Evolutionary conservation across 2,888 invertebrate species (phyloP).

Genomic region (Ametastegia equiseti): DNA sequence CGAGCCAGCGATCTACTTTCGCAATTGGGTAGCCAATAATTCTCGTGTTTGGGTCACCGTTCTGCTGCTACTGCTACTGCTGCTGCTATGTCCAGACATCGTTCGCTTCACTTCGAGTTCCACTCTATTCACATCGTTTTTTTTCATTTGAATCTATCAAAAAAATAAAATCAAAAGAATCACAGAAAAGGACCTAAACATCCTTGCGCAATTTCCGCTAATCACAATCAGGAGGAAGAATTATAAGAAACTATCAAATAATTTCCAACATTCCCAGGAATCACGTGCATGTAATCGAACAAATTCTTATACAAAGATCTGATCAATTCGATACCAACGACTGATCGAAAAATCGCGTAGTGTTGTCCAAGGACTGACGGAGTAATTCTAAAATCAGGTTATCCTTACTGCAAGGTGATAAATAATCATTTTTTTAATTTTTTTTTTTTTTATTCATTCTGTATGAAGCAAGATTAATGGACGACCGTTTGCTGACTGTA

Average conservation of each 20-base stretch:
- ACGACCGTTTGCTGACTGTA: background rate
- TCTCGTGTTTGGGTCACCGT: slow-evolving; percentile 8
- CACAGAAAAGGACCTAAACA: background rate
- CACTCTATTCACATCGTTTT: background rate
- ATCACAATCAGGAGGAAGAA: background rate
- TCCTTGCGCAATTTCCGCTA: background rate
- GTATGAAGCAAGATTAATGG: background rate
- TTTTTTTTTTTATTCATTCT: too few relatives aligned
- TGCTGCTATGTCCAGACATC: background rate
- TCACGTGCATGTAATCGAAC: background rate
- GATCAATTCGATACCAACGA: background rate
- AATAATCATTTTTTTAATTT: background rate
- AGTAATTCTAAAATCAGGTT: background rate
- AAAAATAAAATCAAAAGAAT: background rate
- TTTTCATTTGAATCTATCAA: background rate
- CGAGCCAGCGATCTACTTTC: slow-evolving; percentile 3
- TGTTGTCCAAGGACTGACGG: background rate
- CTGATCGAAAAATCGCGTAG: background rate
- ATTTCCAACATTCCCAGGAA: background rate
- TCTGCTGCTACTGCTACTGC: background rate
- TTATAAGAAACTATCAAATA: background rate
- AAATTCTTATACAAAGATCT: background rate
- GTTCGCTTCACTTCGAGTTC: background rate
- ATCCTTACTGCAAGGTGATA: background rate
- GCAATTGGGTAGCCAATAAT: slow-evolving; percentile 36